Conservation (phyloP, 2,797 vertebrate species). For the Cryptoblepharus egeriae region DNA sequence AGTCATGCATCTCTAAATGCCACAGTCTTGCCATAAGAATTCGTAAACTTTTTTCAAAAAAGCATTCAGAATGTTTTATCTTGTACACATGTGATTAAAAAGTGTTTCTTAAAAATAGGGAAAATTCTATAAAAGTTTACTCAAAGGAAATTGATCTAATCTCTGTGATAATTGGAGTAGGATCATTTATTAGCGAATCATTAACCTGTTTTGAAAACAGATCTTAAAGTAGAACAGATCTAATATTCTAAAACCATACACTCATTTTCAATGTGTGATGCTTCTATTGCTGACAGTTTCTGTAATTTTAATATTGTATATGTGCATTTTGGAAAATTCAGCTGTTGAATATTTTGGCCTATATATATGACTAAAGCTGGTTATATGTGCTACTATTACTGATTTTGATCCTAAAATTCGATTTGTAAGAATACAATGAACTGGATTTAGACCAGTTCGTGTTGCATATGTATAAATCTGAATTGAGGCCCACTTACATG, state of each 20-base stretch:
- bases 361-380: conserved; percentile 48
- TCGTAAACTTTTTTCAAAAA: not conserved
- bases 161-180: not conserved
- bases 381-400: conserved; percentile 57
- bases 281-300: conserved; percentile 42
- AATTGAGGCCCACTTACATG: not conserved
- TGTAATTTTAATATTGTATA: conserved; percentile 48
- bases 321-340: conserved; percentile 51
- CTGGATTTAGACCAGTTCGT: not conserved
- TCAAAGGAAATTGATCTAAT: not conserved
- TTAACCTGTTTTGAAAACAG: conserved; percentile 6
- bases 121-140: not conserved
- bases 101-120: not conserved
- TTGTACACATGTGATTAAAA: not conserved
- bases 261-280: conserved; percentile 43
- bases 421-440: not conserved
- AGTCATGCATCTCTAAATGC: not conserved
- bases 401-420: not conserved
- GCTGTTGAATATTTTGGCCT: conserved; percentile 53
- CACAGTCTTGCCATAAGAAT: not conserved
- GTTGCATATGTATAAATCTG: not conserved
- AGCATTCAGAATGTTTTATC: conserved; percentile 4
- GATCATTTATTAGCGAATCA: conserved; percentile 15
- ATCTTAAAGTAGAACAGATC: conserved; percentile 28
- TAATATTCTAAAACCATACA: conserved; percentile 44